A percentile compares a stretch with the other conserved stretches of the same genome.
Evolutionary conservation across 2,888 invertebrate species (phyloP).

Genomic region (Ashinkailepas kermadecensis): DNA sequence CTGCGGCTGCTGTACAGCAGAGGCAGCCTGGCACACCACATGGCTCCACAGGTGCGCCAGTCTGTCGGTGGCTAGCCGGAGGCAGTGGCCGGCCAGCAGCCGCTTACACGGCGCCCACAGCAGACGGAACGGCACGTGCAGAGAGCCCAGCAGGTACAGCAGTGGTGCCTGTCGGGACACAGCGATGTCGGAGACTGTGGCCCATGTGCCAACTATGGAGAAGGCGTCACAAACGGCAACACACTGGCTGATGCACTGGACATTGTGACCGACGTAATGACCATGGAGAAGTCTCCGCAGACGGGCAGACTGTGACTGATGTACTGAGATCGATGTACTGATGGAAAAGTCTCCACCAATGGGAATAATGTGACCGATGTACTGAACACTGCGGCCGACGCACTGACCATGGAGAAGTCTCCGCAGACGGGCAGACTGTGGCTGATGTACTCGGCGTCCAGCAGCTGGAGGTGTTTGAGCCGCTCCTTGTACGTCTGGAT

Average conservation of each 20-base stretch:
- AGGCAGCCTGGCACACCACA: slow-evolving; percentile 48
- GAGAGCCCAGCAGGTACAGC: slow-evolving; percentile 66
- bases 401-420: slow-evolving; percentile 24
- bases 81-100: slow-evolving; percentile 66
- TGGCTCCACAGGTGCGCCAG: slow-evolving; percentile 66
- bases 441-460: slow-evolving; percentile 46
- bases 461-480: slow-evolving; percentile 61
- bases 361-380: too few relatives aligned
- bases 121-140: slow-evolving; percentile 79
- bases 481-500: slow-evolving; percentile 74
- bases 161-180: slow-evolving; percentile 51
- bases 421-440: slow-evolving; percentile 37
- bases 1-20: slow-evolving; percentile 42
- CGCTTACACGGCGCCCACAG: slow-evolving; percentile 77
- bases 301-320: too few relatives aligned
- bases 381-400: too few relatives aligned
- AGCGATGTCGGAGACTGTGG: neutral
- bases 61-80: slow-evolving; percentile 50
- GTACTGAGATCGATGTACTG: too few relatives aligned
- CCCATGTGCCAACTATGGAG: too few relatives aligned
- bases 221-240: too few relatives aligned
- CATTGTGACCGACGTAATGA: too few relatives aligned
- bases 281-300: too few relatives aligned
- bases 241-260: too few relatives aligned
- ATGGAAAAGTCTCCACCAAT: too few relatives aligned